Evolutionary conservation across 2,797 vertebrate genomes (phyloP).

Genomic region (Okamejei kenojei): DNA sequence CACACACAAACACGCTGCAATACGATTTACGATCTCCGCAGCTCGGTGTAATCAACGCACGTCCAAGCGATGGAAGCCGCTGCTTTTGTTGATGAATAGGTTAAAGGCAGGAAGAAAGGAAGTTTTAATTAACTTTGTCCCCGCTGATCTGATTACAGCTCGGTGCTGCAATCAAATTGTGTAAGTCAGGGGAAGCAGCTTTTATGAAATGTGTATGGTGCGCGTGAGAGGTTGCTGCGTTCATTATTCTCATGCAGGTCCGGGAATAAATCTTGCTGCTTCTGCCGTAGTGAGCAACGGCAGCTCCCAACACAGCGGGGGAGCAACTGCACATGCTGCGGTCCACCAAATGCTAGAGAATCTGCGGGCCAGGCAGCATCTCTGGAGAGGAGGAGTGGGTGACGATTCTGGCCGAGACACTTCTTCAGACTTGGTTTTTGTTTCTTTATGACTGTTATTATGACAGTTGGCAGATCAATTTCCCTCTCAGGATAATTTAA

Average conservation of each 20-base stretch:
- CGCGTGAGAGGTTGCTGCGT: background rate
- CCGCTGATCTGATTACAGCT: no score
- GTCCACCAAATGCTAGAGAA: no score
- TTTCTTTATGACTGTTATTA: no score
- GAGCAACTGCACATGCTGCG: no score
- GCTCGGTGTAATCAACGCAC: background rate
- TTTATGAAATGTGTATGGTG: background rate
- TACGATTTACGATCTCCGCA: background rate
- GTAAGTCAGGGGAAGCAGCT: background rate
- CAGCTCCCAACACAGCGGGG: background rate
- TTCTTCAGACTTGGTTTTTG: no score
- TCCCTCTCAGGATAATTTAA: no score
- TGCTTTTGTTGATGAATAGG: background rate
- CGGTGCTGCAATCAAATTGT: background rate
- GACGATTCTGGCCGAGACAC: no score
- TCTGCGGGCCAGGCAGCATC: no score
- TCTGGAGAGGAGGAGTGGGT: no score
- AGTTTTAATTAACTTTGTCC: constrained; percentile 3
- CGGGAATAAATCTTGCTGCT: no score
- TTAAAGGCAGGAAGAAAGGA: background rate
- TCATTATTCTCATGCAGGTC: background rate
- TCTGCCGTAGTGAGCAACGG: background rate
- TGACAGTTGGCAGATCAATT: no score
- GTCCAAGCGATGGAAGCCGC: background rate
- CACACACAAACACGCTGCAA: background rate